A percentile compares a stretch with the other conserved stretches of the same genome.
phyloP scores from a whole-genome alignment of 2,888 invertebrate genomes.

The Lutraria lutraria region DNA sequence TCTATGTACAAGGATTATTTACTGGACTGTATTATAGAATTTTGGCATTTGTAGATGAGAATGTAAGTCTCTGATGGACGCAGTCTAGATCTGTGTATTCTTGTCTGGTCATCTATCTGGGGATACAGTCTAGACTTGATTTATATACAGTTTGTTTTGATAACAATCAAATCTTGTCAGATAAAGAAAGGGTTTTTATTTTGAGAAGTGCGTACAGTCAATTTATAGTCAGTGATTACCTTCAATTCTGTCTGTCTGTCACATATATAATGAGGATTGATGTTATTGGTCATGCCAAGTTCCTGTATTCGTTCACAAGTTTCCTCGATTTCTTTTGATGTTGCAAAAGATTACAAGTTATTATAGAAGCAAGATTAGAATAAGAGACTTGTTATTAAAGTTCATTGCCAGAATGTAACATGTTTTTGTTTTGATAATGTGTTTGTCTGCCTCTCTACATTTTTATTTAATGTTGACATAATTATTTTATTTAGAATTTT shows the following conservation, averaged over 20 bases:
- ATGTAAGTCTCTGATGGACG: background rate
- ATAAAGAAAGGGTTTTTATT: background rate
- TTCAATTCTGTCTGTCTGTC: constrained; percentile 22
- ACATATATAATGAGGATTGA: constrained; percentile 16
- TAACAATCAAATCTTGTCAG: constrained; percentile 16
- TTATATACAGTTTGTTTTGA: constrained; percentile 15
- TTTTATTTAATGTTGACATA: too few species aligned
- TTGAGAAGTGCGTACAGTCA: background rate
- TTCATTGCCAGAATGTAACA: background rate
- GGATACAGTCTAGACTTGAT: constrained; percentile 15
- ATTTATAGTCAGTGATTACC: constrained; percentile 16
- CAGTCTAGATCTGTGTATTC: background rate
- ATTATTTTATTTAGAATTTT: background rate
- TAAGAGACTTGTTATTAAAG: background rate
- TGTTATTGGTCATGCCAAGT: constrained; percentile 1
- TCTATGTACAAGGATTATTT: background rate
- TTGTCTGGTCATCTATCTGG: background rate
- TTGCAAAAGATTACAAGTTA: background rate
- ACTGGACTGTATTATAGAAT: constrained; percentile 2
- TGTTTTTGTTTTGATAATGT: too few species aligned
- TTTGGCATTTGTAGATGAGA: background rate
- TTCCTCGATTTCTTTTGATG: background rate
- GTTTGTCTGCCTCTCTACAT: too few species aligned
- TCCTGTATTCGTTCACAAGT: background rate
- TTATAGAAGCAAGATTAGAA: background rate